Conservation (phyloP, 2,797 vertebrate species). For the Pseudochromis fuscus region DNA sequence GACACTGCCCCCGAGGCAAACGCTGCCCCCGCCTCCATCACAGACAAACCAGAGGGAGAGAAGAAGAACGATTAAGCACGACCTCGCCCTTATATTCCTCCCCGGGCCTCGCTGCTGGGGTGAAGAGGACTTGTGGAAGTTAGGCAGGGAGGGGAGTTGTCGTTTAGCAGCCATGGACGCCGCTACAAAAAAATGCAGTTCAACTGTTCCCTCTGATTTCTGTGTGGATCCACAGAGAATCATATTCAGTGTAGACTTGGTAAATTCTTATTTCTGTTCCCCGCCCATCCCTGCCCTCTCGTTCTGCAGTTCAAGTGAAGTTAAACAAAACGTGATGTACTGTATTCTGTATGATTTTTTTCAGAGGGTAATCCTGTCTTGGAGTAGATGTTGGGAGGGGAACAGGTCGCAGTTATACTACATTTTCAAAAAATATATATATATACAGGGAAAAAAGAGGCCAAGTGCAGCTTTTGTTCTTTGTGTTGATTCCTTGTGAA, state of each 20-base stretch:
- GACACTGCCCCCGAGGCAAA: conserved; percentile 36
- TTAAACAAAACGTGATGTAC: conserved; percentile 88
- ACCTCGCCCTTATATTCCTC: conserved; percentile 51
- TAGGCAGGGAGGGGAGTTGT: conserved; percentile 74
- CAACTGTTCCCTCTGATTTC: conserved; percentile 79
- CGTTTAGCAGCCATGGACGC: conserved; percentile 80
- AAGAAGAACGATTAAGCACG: conserved; percentile 92
- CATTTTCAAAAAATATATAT: conserved; percentile 67
- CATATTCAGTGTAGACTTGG: conserved; percentile 84
- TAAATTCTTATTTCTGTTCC: conserved; percentile 81
- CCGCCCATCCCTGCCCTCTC: conserved; percentile 72
- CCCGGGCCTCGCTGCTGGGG: conserved; percentile 58
- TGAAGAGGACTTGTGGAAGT: conserved; percentile 76
- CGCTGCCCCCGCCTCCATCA: conserved; percentile 76
- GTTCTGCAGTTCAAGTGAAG: conserved; percentile 88
- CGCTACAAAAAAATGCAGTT: conserved; percentile 73
- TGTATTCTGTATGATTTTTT: conserved; percentile 88
- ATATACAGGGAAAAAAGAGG: conserved; percentile 68
- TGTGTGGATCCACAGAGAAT: conserved; percentile 82
- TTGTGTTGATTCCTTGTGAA: conserved; percentile 82
- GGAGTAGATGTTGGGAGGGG: conserved; percentile 65
- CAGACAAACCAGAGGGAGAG: conserved; percentile 90
- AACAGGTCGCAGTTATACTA: conserved; percentile 66
- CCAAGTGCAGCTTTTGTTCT: conserved; percentile 71
- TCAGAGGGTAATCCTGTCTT: conserved; percentile 79